A percentile compares a stretch with the other conserved stretches of the same genome.
Conservation (phyloP, 1,140 invertebrate species). For the Drosophila nannoptera region DNA sequence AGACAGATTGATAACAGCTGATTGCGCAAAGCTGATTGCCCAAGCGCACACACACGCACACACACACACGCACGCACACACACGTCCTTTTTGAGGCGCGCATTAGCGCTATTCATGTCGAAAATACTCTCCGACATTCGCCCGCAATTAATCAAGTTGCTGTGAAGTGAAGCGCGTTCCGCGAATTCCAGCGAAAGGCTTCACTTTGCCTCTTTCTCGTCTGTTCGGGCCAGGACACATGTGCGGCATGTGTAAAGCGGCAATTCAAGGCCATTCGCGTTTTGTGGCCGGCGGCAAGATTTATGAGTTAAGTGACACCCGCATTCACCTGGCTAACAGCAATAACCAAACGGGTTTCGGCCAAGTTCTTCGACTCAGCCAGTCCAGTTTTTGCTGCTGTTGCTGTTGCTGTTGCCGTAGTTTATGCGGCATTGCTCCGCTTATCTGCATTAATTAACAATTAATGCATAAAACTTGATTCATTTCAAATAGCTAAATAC, state of each 20-base stretch:
- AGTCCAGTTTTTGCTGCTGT: background rate
- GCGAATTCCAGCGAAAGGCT: conserved; percentile 59
- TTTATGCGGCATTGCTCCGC: conserved; percentile 42
- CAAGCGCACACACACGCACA: background rate
- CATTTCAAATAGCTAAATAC: conserved; percentile 48
- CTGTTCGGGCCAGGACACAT: conserved; percentile 50
- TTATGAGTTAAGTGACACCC: conserved; percentile 70
- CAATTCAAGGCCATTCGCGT: conserved; percentile 12
- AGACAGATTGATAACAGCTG: conserved; percentile 63
- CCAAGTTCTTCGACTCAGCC: conserved; percentile 32
- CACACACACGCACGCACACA: background rate
- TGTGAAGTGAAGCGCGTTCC: conserved; percentile 23
- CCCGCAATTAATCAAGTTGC: conserved; percentile 61
- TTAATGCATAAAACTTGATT: conserved; percentile 61
- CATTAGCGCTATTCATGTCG: conserved; percentile 13
- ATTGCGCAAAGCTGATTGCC: conserved; percentile 36
- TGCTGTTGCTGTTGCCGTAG: conserved; percentile 9
- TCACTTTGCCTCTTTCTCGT: background rate
- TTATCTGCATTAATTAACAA: conserved; percentile 75
- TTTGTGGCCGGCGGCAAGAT: conserved; percentile 48
- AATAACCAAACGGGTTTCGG: conserved; percentile 58
- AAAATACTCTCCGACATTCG: conserved; percentile 54
- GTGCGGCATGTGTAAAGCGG: conserved; percentile 26
- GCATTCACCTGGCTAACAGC: conserved; percentile 50
- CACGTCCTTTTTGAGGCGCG: background rate